These are phyloP conservation scores for Diadumene lineata DNA, from an alignment of 92 coral and sea anemone genomes.

Conservation along the genomic window DNA sequence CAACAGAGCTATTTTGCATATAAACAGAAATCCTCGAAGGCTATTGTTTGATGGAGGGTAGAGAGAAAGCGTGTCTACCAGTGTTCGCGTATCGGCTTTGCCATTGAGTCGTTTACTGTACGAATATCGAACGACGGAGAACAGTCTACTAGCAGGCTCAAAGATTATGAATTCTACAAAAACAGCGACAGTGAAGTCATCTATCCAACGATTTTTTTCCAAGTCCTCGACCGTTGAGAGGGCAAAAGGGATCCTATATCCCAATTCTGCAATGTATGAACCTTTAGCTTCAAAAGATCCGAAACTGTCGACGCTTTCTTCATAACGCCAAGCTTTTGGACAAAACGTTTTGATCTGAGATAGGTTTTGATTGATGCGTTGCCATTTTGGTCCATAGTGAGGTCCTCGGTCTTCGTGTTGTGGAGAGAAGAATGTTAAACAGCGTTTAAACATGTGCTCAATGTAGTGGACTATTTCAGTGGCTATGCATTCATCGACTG, in stretches of 20 bases:
- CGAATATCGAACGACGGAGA: slow-evolving; percentile 65
- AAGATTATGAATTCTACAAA: slow-evolving; percentile 77
- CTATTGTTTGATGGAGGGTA: slow-evolving; percentile 63
- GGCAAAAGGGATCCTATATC: slow-evolving; percentile 65
- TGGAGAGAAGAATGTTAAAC: slow-evolving; percentile 3
- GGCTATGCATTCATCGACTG: slow-evolving; percentile 8
- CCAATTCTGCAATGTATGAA: slow-evolving; percentile 78
- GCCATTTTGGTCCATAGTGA: slow-evolving; percentile 70
- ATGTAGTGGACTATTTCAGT: background rate
- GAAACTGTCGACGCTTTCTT: slow-evolving; percentile 24
- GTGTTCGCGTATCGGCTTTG: slow-evolving; percentile 24
- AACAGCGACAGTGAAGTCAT: slow-evolving; percentile 59
- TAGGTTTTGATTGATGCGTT: slow-evolving; percentile 32
- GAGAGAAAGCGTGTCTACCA: slow-evolving; percentile 55
- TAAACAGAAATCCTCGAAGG: slow-evolving; percentile 42
- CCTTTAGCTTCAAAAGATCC: slow-evolving; percentile 46
- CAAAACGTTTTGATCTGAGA: slow-evolving; percentile 46
- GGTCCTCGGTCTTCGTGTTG: slow-evolving; percentile 61
- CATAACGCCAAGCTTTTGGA: slow-evolving; percentile 75
- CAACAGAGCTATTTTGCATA: slow-evolving; percentile 54
- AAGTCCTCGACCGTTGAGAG: slow-evolving; percentile 52
- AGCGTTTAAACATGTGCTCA: background rate
- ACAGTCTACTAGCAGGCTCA: slow-evolving; percentile 76
- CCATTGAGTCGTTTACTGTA: slow-evolving; percentile 68
- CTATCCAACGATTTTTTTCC: slow-evolving; percentile 61